A percentile compares a stretch with the other conserved stretches of the same genome.
Conservation (phyloP, 2,113 vertebrate genomes). For the Chitala chitala region DNA sequence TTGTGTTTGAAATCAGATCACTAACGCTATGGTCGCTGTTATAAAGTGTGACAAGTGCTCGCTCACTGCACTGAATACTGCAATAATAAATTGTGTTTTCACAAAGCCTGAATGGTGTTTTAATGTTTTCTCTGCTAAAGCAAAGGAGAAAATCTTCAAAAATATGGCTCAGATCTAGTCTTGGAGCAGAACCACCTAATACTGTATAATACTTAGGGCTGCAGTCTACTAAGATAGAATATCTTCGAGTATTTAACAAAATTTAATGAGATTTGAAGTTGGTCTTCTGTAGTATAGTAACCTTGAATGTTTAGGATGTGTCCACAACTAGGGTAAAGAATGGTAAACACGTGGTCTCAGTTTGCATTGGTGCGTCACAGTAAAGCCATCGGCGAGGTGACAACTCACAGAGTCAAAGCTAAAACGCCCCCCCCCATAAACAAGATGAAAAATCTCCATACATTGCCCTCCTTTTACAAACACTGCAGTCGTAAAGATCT, state of each 20-base stretch:
- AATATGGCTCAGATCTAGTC: slow-evolving; percentile 5
- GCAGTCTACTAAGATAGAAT: not conserved
- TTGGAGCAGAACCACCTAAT: not conserved
- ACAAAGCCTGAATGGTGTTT: slow-evolving; percentile 10
- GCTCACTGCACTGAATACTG: slow-evolving; percentile 9
- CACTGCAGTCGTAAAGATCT: slow-evolving; percentile 47
- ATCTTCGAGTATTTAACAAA: slow-evolving; percentile 2
- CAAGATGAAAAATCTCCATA: not conserved
- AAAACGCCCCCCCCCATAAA: not conserved
- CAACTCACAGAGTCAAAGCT: not conserved
- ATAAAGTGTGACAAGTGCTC: not conserved
- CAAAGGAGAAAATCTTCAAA: not conserved
- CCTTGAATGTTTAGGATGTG: not conserved
- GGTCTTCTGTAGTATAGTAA: not conserved
- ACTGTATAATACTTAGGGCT: not conserved
- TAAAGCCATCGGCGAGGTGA: not conserved
- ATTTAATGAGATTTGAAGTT: not conserved
- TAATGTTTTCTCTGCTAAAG: not conserved
- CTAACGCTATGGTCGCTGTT: not conserved
- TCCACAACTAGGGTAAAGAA: not conserved
- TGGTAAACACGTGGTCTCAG: not conserved
- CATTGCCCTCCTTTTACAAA: slow-evolving; percentile 55
- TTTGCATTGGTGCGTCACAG: not conserved
- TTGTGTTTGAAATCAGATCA: slow-evolving; percentile 13
- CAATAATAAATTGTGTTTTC: slow-evolving; percentile 29